Percentiles rank a stretch among this genome's conserved stretches.
phyloP scores from a whole-genome alignment of 1,140 invertebrate species.

The Procambarus virginalis region DNA sequence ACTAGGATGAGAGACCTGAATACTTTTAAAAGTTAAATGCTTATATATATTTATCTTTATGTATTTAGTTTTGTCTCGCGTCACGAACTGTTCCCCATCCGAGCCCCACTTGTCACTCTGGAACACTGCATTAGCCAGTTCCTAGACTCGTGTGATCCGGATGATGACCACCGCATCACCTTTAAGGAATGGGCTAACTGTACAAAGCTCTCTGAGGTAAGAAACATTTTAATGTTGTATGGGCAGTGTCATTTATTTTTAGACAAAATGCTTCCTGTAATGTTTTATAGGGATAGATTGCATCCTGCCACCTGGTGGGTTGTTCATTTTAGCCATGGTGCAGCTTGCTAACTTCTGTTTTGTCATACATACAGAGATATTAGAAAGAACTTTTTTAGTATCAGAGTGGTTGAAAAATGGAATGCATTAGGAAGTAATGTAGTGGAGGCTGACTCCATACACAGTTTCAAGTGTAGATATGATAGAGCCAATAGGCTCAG shows the following conservation, averaged over 20 bases:
- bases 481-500: too few relatives aligned
- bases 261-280: too few relatives aligned
- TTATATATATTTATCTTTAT: slow-evolving; percentile 55
- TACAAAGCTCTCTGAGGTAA: slow-evolving; percentile 85
- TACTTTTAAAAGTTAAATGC: neutral
- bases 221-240: neutral
- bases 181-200: slow-evolving; percentile 94
- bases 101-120: slow-evolving; percentile 91
- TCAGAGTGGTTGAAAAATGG: too few relatives aligned
- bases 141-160: slow-evolving; percentile 88
- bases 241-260: neutral
- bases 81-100: slow-evolving; percentile 95
- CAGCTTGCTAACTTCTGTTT: too few relatives aligned
- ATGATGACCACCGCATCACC: slow-evolving; percentile 91
- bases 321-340: too few relatives aligned
- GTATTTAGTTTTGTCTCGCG: slow-evolving; percentile 84
- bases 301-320: too few relatives aligned
- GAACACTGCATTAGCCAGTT: slow-evolving; percentile 98
- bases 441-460: too few relatives aligned
- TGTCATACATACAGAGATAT: too few relatives aligned
- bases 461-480: too few relatives aligned
- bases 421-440: too few relatives aligned
- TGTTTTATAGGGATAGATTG: too few relatives aligned
- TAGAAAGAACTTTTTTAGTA: too few relatives aligned
- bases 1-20: neutral